Evolutionary conservation across 2,113 vertebrate species (phyloP), one percentile per base, ranked within the genome.

Genomic region (Ceyx margarethae): DNA sequence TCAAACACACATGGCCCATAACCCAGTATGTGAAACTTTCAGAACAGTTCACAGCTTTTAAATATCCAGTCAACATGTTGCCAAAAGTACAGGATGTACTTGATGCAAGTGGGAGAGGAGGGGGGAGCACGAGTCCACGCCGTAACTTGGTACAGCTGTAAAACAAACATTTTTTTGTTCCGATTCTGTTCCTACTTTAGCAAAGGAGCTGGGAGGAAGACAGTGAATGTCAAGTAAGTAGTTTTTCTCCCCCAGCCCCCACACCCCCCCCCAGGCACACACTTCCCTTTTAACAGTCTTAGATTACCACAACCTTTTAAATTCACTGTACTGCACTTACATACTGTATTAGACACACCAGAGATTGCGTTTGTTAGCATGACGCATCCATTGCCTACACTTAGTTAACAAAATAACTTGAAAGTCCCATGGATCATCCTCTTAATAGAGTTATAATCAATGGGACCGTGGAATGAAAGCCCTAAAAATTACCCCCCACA

Each of bases 1-100:
- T 99, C 98, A 98, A 98, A 98, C 98, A 98, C 98, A 98, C 98
- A 98, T 98, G 98, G 98, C 97, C 98, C 97, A 97, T 98, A 98
- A 98, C 98, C 98, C 97, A 97, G 97, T 97, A 97, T 98, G 97
- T 97, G 97, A 98, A 97, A 98, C 96, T 98, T 98, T 98, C 97
- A 97, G 97, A 98, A 97, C 96, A 98, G 97, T 98, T 98, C 96
- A 97, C 97, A 98, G 97, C 97, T 98, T 98, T 98, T 98, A 98
- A 98, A 98, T 98, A 98, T 97, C 97, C 97, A 97, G 97, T 97
- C 97, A 97, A 98, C 97, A 97, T 97, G 96, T 97, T 97, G 98
- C 98, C 98, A 98, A 98, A 98, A 98, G 98, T 96, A 98, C 98
- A 98, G 98, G 98, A 98, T 98, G 98, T 98, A 97, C 98, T 98